These are phyloP conservation scores for Sinelater perroti DNA, from an alignment of 2,888 invertebrate species.

Conservation along the genomic window DNA sequence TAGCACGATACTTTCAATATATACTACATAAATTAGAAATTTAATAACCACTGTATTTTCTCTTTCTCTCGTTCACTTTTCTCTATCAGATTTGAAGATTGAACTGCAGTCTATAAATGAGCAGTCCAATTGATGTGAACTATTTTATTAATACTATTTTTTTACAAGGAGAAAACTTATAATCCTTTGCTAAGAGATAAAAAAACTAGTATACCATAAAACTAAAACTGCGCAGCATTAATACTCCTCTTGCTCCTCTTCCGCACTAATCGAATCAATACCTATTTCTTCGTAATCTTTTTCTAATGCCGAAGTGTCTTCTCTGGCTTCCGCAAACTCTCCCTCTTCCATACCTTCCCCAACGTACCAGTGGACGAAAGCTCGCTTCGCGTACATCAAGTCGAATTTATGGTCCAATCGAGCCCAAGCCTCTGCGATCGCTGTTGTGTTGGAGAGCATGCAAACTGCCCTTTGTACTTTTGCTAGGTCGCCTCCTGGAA, in stretches of 20 bases:
- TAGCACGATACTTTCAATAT: no score
- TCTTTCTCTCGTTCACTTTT: no score
- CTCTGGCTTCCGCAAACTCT: slow-evolving; percentile 87
- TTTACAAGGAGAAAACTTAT: no score
- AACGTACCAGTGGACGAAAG: slow-evolving; percentile 95
- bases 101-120: no score
- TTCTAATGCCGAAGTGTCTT: slow-evolving; percentile 82
- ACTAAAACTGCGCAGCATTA: not conserved
- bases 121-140: no score
- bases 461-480: slow-evolving; percentile 95
- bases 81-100: no score
- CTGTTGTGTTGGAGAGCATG: slow-evolving; percentile 96
- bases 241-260: slow-evolving; percentile 54
- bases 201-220: not conserved
- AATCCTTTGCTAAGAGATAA: not conserved
- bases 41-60: no score
- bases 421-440: slow-evolving; percentile 96
- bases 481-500: slow-evolving; percentile 90
- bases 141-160: no score
- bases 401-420: slow-evolving; percentile 94
- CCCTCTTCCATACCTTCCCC: slow-evolving; percentile 90
- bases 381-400: slow-evolving; percentile 94
- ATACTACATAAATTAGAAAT: no score
- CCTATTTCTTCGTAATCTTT: slow-evolving; percentile 84
- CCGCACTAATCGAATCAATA: slow-evolving; percentile 70